Conservation (phyloP, 2,888 invertebrate species). For the Rhyacophila evoluta region DNA sequence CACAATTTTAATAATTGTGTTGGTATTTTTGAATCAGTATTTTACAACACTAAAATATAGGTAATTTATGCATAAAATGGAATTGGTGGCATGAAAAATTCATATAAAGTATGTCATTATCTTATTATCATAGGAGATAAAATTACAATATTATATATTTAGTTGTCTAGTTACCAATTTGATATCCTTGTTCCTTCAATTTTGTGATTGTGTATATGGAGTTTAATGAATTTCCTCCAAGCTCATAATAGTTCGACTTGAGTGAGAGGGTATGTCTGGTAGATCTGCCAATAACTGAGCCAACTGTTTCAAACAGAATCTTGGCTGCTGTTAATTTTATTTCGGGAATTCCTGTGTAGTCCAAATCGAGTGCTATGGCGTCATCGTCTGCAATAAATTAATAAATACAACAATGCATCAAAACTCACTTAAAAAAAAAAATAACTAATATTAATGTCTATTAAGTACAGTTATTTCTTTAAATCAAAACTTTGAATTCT, state of each 20-base stretch:
- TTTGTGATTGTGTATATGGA: conserved; percentile 85
- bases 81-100: no score
- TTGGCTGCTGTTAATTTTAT: conserved; percentile 73
- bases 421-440: no score
- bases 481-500: no score
- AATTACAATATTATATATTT: conserved; percentile 6
- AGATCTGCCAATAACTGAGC: conserved; percentile 77
- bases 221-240: conserved; percentile 90
- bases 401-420: no score
- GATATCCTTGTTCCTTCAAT: conserved; percentile 81
- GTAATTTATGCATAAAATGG: no score
- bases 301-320: conserved; percentile 80
- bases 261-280: conserved; percentile 73
- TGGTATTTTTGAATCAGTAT: no score
- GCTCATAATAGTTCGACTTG: conserved; percentile 82
- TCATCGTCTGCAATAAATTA: conserved; percentile 64
- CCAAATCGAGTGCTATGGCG: conserved; percentile 73
- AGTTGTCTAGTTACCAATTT: conserved; percentile 72
- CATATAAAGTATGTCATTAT: no score
- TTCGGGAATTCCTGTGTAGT: conserved; percentile 74
- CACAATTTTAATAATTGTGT: no score
- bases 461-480: no score
- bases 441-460: no score
- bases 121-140: no score
- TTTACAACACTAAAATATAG: no score